Base-by-base conservation (phyloP, 2,797 vertebrate genomes). In the Eulemur albifrons region DNA sequence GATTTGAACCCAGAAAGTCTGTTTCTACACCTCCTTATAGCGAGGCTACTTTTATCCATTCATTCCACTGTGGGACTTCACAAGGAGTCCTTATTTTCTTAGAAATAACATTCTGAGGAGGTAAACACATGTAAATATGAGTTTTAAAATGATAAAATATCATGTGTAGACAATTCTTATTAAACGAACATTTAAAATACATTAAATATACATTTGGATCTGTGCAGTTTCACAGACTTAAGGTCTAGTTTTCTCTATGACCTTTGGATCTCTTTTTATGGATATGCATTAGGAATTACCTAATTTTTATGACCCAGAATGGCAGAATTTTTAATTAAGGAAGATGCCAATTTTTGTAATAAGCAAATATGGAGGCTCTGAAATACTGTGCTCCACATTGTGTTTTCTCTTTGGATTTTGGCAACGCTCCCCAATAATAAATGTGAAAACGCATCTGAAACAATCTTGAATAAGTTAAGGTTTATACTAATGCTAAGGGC, bases 341-440 rank as follows among this genome's bases (percentile, higher is more conserved):
- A 82, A 61, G 40, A 75, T 75, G n/a, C 7, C 65, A 70, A 59
- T 95, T 97, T 94, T 92, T 95, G 45, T 65, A 73, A 87, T 48
- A 87, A 84, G 48, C 43, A 80, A 88, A 57, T 76, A 70, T 21
- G 38, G 69, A 57, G 27, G 3, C 18, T 43, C 35, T 90, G 45
- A 87, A 85, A 83, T 86, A 48, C 17, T 77, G 9, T 30, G 13
- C 1, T 69, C 20, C 25, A 87, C 12, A 79, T 45, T 61, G 40
- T 48, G 32, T 45, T 75, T 93, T 81, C 40, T 79, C 20, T 91
- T 91, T 61, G 59, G 43, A 72, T 67, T 88, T 87, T 83, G 67
- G 13, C 54, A 88, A 40, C 35, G 72, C 1, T n/a, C 7, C 15
- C 38, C 72, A 93, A 90, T 4, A 52, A 93, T 48, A 84, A 54